Evolutionary conservation across 1,140 invertebrate genomes (phyloP).

Genomic region (Drosophila ananassae): DNA sequence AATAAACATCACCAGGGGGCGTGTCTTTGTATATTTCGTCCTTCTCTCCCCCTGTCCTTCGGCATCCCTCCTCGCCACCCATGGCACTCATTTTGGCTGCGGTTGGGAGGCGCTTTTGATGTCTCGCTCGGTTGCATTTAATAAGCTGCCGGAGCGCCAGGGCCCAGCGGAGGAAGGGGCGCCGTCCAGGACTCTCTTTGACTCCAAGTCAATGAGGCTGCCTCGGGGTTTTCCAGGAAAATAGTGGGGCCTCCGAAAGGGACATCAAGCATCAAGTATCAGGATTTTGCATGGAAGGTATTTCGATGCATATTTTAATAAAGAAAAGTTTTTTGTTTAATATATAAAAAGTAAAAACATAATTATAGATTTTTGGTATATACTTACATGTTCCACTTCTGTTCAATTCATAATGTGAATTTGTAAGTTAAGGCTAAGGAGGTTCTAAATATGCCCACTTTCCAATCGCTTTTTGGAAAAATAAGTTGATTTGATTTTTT

Average conservation of each 20-base stretch:
- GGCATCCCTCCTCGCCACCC: neutral
- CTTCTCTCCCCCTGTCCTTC: neutral
- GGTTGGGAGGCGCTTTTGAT: slow-evolving; percentile 57
- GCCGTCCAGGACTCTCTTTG: slow-evolving; percentile 22
- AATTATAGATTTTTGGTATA: no score
- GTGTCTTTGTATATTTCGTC: neutral
- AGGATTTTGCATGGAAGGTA: neutral
- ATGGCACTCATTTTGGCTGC: slow-evolving; percentile 37
- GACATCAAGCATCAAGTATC: neutral
- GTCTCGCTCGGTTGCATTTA: slow-evolving; percentile 74
- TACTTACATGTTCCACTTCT: no score
- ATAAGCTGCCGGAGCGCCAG: slow-evolving; percentile 47
- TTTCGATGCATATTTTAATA: neutral
- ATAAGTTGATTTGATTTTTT: no score
- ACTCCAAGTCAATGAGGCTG: slow-evolving; percentile 34
- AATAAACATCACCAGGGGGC: slow-evolving; percentile 66
- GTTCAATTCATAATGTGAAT: no score
- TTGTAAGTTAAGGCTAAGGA: no score
- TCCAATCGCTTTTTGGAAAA: no score
- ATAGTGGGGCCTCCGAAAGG: neutral
- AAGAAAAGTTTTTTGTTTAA: neutral
- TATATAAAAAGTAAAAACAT: no score
- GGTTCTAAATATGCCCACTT: no score
- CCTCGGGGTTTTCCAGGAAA: slow-evolving; percentile 4
- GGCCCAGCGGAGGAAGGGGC: neutral